These are phyloP conservation scores for Porites australiensis DNA, from an alignment of 64 coral and sea anemone genomes.

Conservation along the genomic window DNA sequence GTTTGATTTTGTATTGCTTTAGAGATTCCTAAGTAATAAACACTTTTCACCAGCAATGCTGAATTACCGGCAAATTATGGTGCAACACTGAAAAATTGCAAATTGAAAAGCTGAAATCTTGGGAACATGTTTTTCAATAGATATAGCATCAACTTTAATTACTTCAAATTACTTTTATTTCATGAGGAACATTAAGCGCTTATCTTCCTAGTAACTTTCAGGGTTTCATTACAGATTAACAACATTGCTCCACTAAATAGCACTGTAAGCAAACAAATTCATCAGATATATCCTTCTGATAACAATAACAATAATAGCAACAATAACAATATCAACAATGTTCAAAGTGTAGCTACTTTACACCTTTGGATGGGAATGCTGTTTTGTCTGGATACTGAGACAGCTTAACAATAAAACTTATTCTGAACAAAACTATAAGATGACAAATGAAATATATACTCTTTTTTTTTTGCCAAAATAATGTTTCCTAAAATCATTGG, in stretches of 20 bases:
- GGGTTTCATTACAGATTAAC: constrained; percentile 13
- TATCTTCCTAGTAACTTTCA: constrained; percentile 11
- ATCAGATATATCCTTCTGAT: too few relatives aligned
- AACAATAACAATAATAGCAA: too few relatives aligned
- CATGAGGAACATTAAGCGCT: constrained; percentile 19
- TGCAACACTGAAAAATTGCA: neutral
- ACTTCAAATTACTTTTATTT: neutral
- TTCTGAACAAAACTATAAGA: too few relatives aligned
- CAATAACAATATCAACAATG: too few relatives aligned
- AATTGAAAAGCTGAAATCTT: constrained; percentile 9
- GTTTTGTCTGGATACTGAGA: too few relatives aligned
- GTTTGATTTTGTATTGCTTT: constrained; percentile 10
- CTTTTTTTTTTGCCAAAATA: too few relatives aligned
- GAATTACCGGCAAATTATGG: neutral
- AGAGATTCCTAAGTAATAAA: constrained; percentile 10
- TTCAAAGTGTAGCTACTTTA: too few relatives aligned
- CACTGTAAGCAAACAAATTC: constrained; percentile 15
- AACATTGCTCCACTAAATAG: constrained; percentile 11
- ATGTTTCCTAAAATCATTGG: too few relatives aligned
- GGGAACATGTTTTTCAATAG: neutral
- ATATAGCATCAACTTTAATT: constrained; percentile 6
- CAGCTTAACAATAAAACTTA: too few relatives aligned
- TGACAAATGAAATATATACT: too few relatives aligned
- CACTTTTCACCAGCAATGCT: constrained; percentile 1
- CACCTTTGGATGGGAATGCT: too few relatives aligned